These are phyloP conservation scores for Hofmannophila pseudospretella DNA, from an alignment of 2,888 invertebrate species.

Conservation along the genomic window DNA sequence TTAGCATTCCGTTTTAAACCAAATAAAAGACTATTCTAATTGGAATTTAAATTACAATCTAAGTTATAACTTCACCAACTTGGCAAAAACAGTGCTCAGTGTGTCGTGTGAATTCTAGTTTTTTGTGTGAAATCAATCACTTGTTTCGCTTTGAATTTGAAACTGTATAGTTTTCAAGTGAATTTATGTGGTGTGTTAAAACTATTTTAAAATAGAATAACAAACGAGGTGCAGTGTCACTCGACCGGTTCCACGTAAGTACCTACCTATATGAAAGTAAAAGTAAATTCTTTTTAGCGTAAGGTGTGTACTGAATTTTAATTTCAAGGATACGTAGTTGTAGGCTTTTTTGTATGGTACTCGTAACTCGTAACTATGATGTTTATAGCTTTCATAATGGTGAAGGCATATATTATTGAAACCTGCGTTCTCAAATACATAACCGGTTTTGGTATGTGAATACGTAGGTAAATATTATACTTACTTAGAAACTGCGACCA, in stretches of 20 bases:
- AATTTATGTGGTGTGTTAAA: not conserved
- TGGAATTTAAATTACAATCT: constrained; percentile 3
- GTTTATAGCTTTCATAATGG: too few species aligned
- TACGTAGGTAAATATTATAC: too few species aligned
- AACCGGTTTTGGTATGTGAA: too few species aligned
- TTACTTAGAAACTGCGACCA: too few species aligned
- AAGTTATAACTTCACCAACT: constrained; percentile 10
- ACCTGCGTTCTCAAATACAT: too few species aligned
- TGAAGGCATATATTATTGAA: too few species aligned
- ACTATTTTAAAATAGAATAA: not conserved
- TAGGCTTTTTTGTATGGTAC: too few species aligned
- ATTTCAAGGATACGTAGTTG: not conserved
- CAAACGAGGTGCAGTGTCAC: constrained; percentile 1
- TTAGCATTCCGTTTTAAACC: not conserved
- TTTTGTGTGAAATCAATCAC: constrained; percentile 27
- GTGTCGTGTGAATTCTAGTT: constrained; percentile 30
- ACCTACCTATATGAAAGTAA: constrained; percentile 51
- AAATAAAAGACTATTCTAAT: not conserved
- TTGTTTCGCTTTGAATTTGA: constrained; percentile 27
- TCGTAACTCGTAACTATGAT: too few species aligned
- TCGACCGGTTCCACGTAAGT: constrained; percentile 31
- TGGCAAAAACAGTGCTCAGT: constrained; percentile 22
- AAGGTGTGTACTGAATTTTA: too few species aligned
- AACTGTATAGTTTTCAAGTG: constrained; percentile 17
- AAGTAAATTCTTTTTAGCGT: constrained; percentile 23